A percentile compares a stretch with the other conserved stretches of the same genome.
Conservation (phyloP, 2,113 vertebrate genomes). For the Sapayoa aenigma region DNA sequence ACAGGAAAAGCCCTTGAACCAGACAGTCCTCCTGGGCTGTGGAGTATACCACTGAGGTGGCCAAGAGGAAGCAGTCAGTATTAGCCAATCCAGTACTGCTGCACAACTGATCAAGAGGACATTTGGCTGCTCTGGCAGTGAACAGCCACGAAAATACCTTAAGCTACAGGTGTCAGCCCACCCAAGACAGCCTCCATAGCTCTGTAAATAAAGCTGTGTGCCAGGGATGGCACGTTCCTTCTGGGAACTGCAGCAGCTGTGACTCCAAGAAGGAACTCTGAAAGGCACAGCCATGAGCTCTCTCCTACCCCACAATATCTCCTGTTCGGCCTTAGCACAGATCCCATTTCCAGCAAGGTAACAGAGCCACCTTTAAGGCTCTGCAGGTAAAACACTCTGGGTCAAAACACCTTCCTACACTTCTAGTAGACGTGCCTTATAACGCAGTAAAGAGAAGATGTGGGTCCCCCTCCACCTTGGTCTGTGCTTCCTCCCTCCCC, state of each 20-base stretch:
- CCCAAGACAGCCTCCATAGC: not conserved
- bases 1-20: not conserved
- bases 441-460: not conserved
- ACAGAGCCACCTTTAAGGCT: not conserved
- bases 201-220: not conserved
- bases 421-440: not conserved
- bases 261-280: rapidly evolving
- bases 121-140: rapidly evolving
- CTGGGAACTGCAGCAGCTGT: not conserved
- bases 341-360: not conserved
- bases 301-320: not conserved
- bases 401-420: not conserved
- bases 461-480: not conserved
- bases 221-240: rapidly evolving
- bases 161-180: not conserved
- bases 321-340: rapidly evolving
- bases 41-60: not conserved
- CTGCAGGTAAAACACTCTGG: not conserved
- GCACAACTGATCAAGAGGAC: not conserved
- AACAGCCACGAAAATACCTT: not conserved
- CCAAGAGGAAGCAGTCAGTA: not conserved
- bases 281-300: not conserved
- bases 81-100: not conserved
- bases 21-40: not conserved
- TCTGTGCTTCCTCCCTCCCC: not conserved